These are phyloP conservation scores for Octodonta nipae DNA, from an alignment of 2,888 invertebrate genomes.

Conservation along the genomic window DNA sequence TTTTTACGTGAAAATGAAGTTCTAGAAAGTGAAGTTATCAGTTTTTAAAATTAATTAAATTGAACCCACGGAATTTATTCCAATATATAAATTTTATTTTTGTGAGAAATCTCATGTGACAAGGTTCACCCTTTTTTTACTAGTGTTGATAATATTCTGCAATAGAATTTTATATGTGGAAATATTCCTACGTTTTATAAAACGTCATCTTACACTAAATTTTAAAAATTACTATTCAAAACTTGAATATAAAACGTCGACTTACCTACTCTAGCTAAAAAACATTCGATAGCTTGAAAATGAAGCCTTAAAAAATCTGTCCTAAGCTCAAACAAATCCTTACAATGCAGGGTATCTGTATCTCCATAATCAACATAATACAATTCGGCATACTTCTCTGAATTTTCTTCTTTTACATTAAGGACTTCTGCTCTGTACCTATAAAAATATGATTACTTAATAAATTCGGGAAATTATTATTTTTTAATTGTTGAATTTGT, in stretches of 20 bases:
- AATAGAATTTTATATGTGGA: too few relatives aligned
- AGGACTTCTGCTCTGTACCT: slow-evolving; percentile 49
- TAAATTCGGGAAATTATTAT: too few relatives aligned
- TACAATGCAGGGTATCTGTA: slow-evolving; percentile 51
- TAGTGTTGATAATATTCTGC: too few relatives aligned
- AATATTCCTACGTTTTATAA: slow-evolving; percentile 2
- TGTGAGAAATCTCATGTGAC: too few relatives aligned
- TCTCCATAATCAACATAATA: slow-evolving; percentile 85
- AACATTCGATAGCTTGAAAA: slow-evolving; percentile 80
- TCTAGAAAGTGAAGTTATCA: too few relatives aligned
- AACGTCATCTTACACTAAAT: slow-evolving; percentile 3
- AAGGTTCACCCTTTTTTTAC: too few relatives aligned
- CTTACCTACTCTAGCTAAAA: slow-evolving; percentile 55
- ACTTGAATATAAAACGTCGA: slow-evolving; percentile 4
- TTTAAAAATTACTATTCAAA: neutral
- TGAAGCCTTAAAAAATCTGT: slow-evolving; percentile 61
- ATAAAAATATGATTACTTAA: slow-evolving; percentile 10
- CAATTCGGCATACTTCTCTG: slow-evolving; percentile 51
- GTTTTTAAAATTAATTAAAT: too few relatives aligned
- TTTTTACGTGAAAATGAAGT: too few relatives aligned
- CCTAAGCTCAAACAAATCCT: slow-evolving; percentile 57
- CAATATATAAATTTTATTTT: too few relatives aligned
- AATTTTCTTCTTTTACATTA: slow-evolving; percentile 46
- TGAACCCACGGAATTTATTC: too few relatives aligned
- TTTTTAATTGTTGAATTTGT: too few relatives aligned